A percentile compares a stretch with the other conserved stretches of the same genome.
Conservation (phyloP, 2,888 invertebrate genomes). For the Cryptus armator region DNA sequence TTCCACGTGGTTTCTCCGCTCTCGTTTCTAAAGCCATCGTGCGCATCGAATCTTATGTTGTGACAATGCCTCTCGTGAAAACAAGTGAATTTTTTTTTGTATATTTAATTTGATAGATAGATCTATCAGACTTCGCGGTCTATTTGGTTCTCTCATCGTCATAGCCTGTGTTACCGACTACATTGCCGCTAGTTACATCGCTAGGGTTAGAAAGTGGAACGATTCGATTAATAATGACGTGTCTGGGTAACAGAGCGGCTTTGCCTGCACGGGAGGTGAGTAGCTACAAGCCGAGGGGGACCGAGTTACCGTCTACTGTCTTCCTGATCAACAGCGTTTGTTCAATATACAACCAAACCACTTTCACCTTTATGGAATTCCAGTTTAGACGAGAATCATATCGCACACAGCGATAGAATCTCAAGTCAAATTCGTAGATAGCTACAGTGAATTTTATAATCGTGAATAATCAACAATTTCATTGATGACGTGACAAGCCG, state of each 20-base stretch:
- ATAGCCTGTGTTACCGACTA: conserved; percentile 9
- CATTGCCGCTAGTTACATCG: conserved; percentile 69
- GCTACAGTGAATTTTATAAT: background rate
- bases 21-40: conserved; percentile 23
- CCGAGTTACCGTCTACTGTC: conserved; percentile 44
- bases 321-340: conserved; percentile 31
- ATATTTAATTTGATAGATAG: background rate
- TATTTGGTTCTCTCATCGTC: conserved; percentile 5
- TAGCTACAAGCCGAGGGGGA: conserved; percentile 29
- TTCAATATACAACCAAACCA: conserved; percentile 27
- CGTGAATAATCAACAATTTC: too few species aligned
- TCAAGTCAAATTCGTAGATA: conserved; percentile 26
- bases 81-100: conserved; percentile 31
- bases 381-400: conserved; percentile 24
- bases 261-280: conserved; percentile 51
- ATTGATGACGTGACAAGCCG: too few species aligned
- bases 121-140: background rate
- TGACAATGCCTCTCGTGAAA: conserved; percentile 37
- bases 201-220: conserved; percentile 77
- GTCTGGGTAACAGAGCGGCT: conserved; percentile 43
- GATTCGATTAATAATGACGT: conserved; percentile 76
- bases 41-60: conserved; percentile 42
- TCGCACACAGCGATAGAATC: conserved; percentile 2
- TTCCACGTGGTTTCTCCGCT: background rate
- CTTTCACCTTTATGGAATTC: conserved; percentile 62